phyloP scores from a whole-genome alignment of 2,888 invertebrate genomes.

The Leptinotarsa haldemani region DNA sequence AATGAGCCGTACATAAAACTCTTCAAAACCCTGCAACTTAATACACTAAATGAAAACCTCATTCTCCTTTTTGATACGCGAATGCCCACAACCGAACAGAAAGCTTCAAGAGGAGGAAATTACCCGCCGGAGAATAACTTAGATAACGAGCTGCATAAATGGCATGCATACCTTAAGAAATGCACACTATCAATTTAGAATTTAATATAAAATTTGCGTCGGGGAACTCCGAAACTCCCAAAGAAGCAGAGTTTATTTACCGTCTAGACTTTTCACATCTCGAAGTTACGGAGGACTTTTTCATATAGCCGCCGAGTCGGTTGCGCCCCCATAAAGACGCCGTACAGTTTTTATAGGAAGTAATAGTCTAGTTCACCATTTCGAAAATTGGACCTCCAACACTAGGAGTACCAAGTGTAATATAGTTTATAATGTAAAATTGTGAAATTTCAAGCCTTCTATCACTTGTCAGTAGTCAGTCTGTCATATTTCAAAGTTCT shows the following conservation, averaged over 20 bases:
- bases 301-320: neutral
- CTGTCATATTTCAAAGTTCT: too few species aligned
- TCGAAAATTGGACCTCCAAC: neutral
- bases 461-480: too few species aligned
- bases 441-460: too few species aligned
- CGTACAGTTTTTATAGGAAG: neutral
- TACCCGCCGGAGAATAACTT: neutral
- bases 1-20: too few species aligned
- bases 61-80: neutral
- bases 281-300: conserved; percentile 7
- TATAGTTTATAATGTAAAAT: too few species aligned
- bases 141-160: conserved; percentile 14
- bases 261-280: conserved; percentile 16
- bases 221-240: neutral
- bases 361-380: too few species aligned
- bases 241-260: conserved; percentile 9
- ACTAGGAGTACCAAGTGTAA: neutral
- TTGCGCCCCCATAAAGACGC: conserved; percentile 2
- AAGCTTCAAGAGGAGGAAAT: neutral
- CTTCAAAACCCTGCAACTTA: too few species aligned
- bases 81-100: neutral
- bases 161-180: neutral
- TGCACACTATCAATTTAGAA: conserved; percentile 8
- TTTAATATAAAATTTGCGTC: conserved; percentile 12
- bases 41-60: neutral